A percentile compares a stretch with the other conserved stretches of the same genome.
Evolutionary conservation across 2,113 vertebrate species (phyloP).

Genomic region (Coreoperca whiteheadi): DNA sequence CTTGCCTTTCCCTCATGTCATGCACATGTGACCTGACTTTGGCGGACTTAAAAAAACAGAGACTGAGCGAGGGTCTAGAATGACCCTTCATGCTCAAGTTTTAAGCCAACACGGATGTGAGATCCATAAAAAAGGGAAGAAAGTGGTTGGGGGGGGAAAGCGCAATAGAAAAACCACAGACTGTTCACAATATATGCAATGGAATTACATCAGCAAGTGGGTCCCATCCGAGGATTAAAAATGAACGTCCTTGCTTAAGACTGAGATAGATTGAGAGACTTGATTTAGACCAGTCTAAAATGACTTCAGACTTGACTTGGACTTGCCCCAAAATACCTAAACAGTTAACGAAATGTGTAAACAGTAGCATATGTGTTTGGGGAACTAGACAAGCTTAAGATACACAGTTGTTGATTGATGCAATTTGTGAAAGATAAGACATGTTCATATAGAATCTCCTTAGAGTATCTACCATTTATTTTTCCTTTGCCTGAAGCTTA

Average conservation of each 20-base stretch:
- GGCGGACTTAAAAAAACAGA: neutral
- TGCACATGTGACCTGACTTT: neutral
- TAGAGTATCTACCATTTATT: neutral
- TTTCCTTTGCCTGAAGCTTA: neutral
- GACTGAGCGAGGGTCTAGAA: neutral
- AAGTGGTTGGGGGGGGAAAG: no score
- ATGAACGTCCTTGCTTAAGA: neutral
- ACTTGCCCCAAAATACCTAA: neutral
- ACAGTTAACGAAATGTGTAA: neutral
- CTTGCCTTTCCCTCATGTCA: neutral
- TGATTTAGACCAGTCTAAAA: neutral
- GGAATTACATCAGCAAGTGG: neutral
- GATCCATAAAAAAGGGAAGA: neutral
- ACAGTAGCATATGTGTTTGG: neutral
- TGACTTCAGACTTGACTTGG: neutral
- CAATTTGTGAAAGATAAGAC: neutral
- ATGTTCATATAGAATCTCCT: neutral
- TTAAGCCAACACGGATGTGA: neutral
- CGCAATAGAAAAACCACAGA: neutral
- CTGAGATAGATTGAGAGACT: neutral
- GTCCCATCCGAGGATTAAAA: no score
- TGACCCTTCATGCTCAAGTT: neutral
- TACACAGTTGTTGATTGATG: neutral
- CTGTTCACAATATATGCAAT: neutral
- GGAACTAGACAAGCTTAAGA: neutral